Evolutionary conservation across 2,113 vertebrate genomes (phyloP), one percentile per base, ranked within the genome.

Genomic region (Pterocles gutturalis): DNA sequence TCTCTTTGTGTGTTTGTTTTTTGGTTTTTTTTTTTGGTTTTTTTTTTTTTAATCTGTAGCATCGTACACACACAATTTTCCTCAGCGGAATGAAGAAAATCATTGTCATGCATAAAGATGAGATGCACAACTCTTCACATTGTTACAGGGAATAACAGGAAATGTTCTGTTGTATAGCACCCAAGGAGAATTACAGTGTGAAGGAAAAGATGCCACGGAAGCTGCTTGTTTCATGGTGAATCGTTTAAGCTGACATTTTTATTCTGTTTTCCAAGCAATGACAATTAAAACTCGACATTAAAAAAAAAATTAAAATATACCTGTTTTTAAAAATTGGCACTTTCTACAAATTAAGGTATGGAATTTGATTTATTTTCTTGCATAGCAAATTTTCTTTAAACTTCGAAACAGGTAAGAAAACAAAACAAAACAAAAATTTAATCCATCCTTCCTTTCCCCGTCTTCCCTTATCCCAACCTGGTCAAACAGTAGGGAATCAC

Each of bases 381-480:
- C 97, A 97, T 96, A 97, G 89, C 45, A 45, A 31, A 45, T 92
- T 81, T 81, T 83, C 67, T 81, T 83, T 71, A 61, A 90, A 61
- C 33, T 80, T 81, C 62, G 16, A 81, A 92, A 90, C 28, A 60
- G 3, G 1, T 25, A 77, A 77, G 20, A 77, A 77, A 86, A 61
- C 29, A 31, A 20, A 62, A 20, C 46, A 72, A 49, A 22, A 16
- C 33, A 31, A 43, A 20, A 7, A 43, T 38, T 41, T 41, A 34
- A 43, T 13, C 3, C 21, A 28, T 36, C 77, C 29, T 36, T 93
- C 36, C 41, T 71, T 87, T 71, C 17, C n/a, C 64, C 49, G 25
- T 61, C 36, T 49, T 71, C 48, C 25, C 65, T 53, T 77, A 31
- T 28, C 38, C 29, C 29, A 73, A 12, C 33, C 41, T 38, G 26